Evolutionary conservation across 2,888 invertebrate genomes (phyloP).

Genomic region (Tinea pellionella): DNA sequence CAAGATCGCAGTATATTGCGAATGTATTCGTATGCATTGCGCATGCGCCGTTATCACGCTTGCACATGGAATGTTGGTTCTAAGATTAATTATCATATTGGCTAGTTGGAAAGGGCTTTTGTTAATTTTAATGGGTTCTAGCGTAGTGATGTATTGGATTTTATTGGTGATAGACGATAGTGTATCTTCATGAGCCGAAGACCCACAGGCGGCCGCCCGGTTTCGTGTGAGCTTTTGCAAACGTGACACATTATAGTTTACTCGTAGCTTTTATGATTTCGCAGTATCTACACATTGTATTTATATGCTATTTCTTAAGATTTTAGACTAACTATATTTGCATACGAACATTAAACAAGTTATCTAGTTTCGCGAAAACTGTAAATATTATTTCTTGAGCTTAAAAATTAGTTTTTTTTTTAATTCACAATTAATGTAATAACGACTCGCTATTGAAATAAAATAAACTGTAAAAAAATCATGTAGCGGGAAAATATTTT

Average conservation of each 20-base stretch:
- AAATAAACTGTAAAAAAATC: too few species aligned
- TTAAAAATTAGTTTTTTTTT: too few species aligned
- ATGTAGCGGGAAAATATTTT: not conserved
- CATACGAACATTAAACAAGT: not conserved
- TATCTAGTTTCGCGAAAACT: not conserved
- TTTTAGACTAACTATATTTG: not conserved
- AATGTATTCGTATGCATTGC: slow-evolving; percentile 6
- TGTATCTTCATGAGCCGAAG: slow-evolving; percentile 56
- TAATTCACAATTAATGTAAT: too few species aligned
- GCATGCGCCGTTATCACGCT: slow-evolving; percentile 15
- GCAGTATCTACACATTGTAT: not conserved
- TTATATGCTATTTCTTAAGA: not conserved
- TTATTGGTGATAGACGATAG: slow-evolving; percentile 37
- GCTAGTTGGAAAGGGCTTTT: slow-evolving; percentile 25
- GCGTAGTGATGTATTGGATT: slow-evolving; percentile 32
- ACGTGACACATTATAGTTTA: not conserved
- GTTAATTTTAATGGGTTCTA: slow-evolving; percentile 35
- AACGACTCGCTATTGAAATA: too few species aligned
- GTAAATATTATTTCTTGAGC: too few species aligned
- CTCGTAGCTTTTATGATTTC: not conserved
- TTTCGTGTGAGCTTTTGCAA: not conserved
- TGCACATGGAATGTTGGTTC: slow-evolving; percentile 21
- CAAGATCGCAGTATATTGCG: slow-evolving; percentile 7
- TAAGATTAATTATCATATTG: slow-evolving; percentile 25
- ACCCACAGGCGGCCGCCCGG: slow-evolving; percentile 26